Evolutionary conservation across 2,888 invertebrate genomes (phyloP).

Genomic region (Thymelicus sylvestris): DNA sequence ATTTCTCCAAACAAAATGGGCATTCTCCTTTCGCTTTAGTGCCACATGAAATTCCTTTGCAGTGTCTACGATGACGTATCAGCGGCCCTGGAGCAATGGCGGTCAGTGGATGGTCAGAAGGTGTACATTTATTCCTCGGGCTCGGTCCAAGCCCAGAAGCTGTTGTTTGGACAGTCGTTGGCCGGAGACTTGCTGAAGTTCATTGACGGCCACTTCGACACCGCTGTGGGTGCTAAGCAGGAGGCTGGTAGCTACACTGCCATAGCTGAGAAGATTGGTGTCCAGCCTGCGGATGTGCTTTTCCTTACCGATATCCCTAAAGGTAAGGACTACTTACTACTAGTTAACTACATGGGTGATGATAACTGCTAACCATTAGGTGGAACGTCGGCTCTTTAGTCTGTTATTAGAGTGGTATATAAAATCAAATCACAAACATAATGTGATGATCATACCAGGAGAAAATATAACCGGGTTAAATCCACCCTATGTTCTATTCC

Average conservation of each 20-base stretch:
- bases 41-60: slow-evolving; percentile 52
- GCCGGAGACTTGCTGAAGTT: slow-evolving; percentile 90
- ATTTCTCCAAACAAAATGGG: too few species aligned
- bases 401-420: too few species aligned
- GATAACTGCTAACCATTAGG: too few species aligned
- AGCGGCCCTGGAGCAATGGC: slow-evolving; percentile 89
- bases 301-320: slow-evolving; percentile 94
- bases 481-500: too few species aligned
- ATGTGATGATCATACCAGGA: too few species aligned
- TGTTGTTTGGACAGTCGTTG: slow-evolving; percentile 91
- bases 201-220: slow-evolving; percentile 94
- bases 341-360: too few species aligned
- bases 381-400: too few species aligned
- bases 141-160: slow-evolving; percentile 94
- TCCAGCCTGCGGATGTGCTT: slow-evolving; percentile 87
- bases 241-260: slow-evolving; percentile 91
- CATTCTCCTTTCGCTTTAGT: too few species aligned
- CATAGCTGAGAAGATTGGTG: slow-evolving; percentile 88
- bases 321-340: slow-evolving; percentile 79
- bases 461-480: too few species aligned
- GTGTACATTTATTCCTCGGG: slow-evolving; percentile 97
- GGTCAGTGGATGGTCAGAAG: slow-evolving; percentile 85
- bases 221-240: slow-evolving; percentile 92
- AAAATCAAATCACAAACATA: too few species aligned
- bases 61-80: slow-evolving; percentile 96